phyloP scores from a whole-genome alignment of 2,113 vertebrate genomes.

The Austrofundulus limnaeus region DNA sequence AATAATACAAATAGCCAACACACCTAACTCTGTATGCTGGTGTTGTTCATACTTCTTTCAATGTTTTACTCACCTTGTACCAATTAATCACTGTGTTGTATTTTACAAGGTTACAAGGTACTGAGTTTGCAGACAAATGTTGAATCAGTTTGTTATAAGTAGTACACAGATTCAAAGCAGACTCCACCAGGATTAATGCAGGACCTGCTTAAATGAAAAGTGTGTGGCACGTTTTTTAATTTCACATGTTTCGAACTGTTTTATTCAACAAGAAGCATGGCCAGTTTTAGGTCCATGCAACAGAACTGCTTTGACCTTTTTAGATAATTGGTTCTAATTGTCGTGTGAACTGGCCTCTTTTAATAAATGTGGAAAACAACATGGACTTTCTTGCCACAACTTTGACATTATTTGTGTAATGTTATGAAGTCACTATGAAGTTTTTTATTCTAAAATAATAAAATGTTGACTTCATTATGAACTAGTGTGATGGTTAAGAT shows the following conservation, averaged over 20 bases:
- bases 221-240: too few species aligned
- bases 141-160: neutral
- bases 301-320: too few species aligned
- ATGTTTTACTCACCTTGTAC: conserved; percentile 1
- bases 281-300: too few species aligned
- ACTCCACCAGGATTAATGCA: neutral
- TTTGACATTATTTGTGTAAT: neutral
- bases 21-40: neutral
- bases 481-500: conserved; percentile 34
- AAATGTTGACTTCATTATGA: conserved; percentile 11
- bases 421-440: neutral
- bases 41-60: neutral
- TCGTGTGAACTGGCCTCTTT: neutral
- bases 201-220: too few species aligned
- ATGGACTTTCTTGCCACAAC: neutral
- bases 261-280: too few species aligned
- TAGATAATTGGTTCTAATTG: too few species aligned
- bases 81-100: neutral
- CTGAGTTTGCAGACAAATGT: too few species aligned
- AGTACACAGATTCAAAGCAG: conserved; percentile 1
- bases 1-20: too few species aligned
- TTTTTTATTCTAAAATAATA: too few species aligned
- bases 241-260: too few species aligned
- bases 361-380: neutral
- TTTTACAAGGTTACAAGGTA: neutral